These are phyloP conservation scores for Drepana arcuata DNA, from an alignment of 1,140 invertebrate genomes.

Conservation along the genomic window DNA sequence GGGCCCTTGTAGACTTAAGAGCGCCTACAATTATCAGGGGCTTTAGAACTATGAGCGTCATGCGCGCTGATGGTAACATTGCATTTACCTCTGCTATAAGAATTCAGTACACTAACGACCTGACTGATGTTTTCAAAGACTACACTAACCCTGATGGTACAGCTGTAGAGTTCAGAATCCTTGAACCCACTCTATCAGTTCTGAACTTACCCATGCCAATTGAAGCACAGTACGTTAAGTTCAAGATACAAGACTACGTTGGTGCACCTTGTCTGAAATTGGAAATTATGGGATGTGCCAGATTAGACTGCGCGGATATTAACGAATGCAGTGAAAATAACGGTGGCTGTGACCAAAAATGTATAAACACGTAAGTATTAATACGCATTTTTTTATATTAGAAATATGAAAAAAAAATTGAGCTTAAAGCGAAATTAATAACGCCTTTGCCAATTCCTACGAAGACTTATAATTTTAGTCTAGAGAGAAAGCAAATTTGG, in stretches of 20 bases:
- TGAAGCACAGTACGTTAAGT: slow-evolving; percentile 90
- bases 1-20: slow-evolving; percentile 89
- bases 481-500: no score
- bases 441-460: no score
- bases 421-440: no score
- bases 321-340: slow-evolving; percentile 93
- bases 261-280: slow-evolving; percentile 91
- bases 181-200: slow-evolving; percentile 90
- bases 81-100: slow-evolving; percentile 92
- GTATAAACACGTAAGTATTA: slow-evolving; percentile 84
- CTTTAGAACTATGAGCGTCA: slow-evolving; percentile 90
- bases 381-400: no score
- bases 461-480: not conserved
- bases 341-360: slow-evolving; percentile 95
- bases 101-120: slow-evolving; percentile 89
- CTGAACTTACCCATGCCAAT: slow-evolving; percentile 92
- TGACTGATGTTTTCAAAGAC: slow-evolving; percentile 91
- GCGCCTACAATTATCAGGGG: slow-evolving; percentile 92
- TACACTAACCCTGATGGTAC: slow-evolving; percentile 93
- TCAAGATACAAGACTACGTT: slow-evolving; percentile 92
- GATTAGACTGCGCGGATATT: slow-evolving; percentile 91
- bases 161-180: slow-evolving; percentile 91
- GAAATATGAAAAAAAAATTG: no score
- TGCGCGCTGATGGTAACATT: slow-evolving; percentile 81
- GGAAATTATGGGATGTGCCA: slow-evolving; percentile 94